Conservation (phyloP, 1,140 invertebrate genomes). For the Brachionus plicatilis region DNA sequence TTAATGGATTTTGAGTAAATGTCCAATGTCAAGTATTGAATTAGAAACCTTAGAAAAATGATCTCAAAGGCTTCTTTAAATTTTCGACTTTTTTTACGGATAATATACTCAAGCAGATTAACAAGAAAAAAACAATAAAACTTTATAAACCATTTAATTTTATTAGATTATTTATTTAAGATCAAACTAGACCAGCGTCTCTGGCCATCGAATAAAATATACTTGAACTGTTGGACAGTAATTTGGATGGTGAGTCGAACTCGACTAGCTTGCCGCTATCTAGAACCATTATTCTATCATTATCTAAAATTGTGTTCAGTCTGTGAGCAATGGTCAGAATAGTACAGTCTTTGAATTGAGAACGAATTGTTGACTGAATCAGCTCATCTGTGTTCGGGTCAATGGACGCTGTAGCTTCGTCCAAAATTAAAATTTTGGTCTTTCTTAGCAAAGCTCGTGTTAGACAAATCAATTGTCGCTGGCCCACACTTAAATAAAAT, state of each 20-base stretch:
- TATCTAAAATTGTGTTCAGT: constrained; percentile 57
- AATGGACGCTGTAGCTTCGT: constrained; percentile 58
- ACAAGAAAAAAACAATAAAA: background rate
- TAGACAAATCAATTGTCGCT: constrained; percentile 60
- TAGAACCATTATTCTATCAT: constrained; percentile 65
- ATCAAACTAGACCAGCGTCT: constrained; percentile 23
- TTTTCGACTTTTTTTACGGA: background rate
- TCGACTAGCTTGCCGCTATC: constrained; percentile 71
- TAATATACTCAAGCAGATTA: background rate
- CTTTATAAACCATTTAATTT: background rate
- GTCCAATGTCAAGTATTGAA: background rate
- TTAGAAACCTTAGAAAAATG: background rate
- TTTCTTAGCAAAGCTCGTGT: constrained; percentile 59
- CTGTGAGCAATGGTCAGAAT: constrained; percentile 58
- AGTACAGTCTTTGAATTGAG: constrained; percentile 53
- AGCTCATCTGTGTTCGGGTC: constrained; percentile 55
- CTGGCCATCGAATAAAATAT: constrained; percentile 58
- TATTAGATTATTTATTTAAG: constrained; percentile 1
- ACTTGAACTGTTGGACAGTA: constrained; percentile 63
- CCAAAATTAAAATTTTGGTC: constrained; percentile 72
- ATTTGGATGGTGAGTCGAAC: constrained; percentile 68
- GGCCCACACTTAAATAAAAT: constrained; percentile 53
- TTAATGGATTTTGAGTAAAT: background rate
- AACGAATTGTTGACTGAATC: constrained; percentile 55
- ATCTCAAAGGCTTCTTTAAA: background rate